Base-by-base conservation (phyloP, 2,888 invertebrate genomes). In the Andrena fulva region DNA sequence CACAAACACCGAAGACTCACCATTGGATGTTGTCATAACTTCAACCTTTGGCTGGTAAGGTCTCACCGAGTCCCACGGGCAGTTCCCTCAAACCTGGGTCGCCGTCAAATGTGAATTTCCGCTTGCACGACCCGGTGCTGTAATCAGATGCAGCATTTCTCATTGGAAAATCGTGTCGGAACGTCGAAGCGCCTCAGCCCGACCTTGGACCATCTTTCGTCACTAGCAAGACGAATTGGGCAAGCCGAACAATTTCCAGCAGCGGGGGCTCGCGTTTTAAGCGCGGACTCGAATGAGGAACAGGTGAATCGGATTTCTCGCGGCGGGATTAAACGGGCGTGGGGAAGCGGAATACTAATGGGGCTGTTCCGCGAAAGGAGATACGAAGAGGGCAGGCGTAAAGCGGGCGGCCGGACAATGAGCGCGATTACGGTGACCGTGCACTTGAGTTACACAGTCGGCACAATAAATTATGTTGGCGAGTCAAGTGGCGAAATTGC, bases 11-110 rank as follows among this genome's bases (percentile, higher is more conserved):
- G 12, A 16, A 24, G 0, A 56, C 62, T 66, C 80, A 92, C 93
- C 92, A 92, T 93, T 87, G 75, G 86, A 84, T 91, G 92, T 89
- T 86, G 88, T 91, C 93, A 93, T 93, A 90, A 92, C 91, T 90
- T 76, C 33, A 31, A 48, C 4, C 31, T 71, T 78, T 33, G 48
- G 12, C 6, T 70, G 24, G 24, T 20, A 16, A 68, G 48, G 12
- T 73, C 12, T 42, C 5, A 24, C 31, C 33, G 56, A 71, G 59
- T 74, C 24, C 33, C 54, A 33, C 35, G 62, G 60, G 59, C 31
- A 48, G 20, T 71, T 20, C 31, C 48, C 62, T 82, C 56, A n/a
- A 73, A 70, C 35, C 66, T 50, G 56, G 73, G 80, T 63, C 73
- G 16, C 59, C 59, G 74, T 71, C 68, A 71, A 68, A 27, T 64